Evolutionary conservation across 1,140 invertebrate genomes (phyloP).

Genomic region (Drosophila eugracilis): DNA sequence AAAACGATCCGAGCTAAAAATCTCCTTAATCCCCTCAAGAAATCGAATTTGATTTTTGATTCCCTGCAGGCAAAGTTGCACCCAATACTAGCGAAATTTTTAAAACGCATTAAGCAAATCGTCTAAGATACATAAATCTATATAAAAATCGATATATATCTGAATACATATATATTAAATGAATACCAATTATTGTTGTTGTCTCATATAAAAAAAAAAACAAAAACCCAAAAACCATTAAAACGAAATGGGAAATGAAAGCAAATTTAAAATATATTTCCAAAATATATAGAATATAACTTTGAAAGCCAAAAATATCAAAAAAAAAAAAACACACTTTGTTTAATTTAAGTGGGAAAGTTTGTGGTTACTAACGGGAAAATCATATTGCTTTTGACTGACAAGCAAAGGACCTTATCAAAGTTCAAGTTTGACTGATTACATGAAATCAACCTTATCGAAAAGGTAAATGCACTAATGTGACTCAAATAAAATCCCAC

Average conservation of each 20-base stretch:
- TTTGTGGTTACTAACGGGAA: background rate
- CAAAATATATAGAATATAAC: constrained; percentile 75
- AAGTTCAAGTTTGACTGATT: background rate
- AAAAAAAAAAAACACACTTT: too few relatives aligned
- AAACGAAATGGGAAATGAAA: constrained; percentile 38
- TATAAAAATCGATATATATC: constrained; percentile 47
- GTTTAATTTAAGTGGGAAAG: constrained; percentile 5
- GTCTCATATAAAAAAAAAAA: constrained; percentile 65
- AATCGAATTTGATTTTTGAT: constrained; percentile 11
- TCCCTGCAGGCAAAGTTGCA: constrained; percentile 52
- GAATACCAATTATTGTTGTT: constrained; percentile 81
- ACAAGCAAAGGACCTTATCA: background rate
- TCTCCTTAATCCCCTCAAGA: background rate
- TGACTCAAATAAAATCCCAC: background rate
- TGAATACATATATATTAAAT: constrained; percentile 76
- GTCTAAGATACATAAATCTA: constrained; percentile 58
- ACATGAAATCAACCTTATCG: background rate
- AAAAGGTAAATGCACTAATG: background rate
- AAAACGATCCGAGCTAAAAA: constrained; percentile 10
- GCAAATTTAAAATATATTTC: constrained; percentile 64
- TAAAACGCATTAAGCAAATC: constrained; percentile 51
- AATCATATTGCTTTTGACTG: background rate
- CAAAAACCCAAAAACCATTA: constrained; percentile 28
- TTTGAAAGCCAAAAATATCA: constrained; percentile 67
- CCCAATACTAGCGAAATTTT: constrained; percentile 79